Base-by-base conservation (phyloP, 2,113 vertebrate genomes). In the Pungitius pungitius region DNA sequence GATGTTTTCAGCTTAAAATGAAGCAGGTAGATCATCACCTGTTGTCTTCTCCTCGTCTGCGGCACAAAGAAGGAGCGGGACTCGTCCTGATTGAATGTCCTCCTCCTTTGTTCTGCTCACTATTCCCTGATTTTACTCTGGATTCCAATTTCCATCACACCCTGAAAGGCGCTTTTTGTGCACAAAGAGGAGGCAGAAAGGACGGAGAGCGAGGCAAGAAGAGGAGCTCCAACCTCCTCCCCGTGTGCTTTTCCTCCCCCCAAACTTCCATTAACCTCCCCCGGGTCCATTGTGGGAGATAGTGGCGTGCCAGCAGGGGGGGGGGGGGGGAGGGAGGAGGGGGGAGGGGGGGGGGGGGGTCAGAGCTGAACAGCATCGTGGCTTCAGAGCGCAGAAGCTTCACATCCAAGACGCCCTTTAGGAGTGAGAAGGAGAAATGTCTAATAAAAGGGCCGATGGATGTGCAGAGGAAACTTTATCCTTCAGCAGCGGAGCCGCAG, bases 81-180 rank as follows among this genome's bases (percentile, higher is more conserved):
- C 63, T 73, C 52, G 70, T 43, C 70, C 60, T 73, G 75, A 77
- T 78, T 78, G 73, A 63, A 78, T 30, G 75, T 37, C 57, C 70
- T 59, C 62, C 37, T 85, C 75, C 72, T 80, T 86, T 73, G 49
- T 52, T 88, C 45, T 8, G 3, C 30, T 13, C 70, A 58, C 77
- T 37, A 43, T 76, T 83, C 73, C 66, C 54, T 76, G 80, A 81
- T 85, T 90, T 77, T 60, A 62, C 75, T 76, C 77, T 22, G 51
- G 77, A 88, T 88, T 90, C 88, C 80, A 75, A 78, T 91, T 87
- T 86, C 71, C 75, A 69, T 65, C 87, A 76, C 82, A 85, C 83
- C 8, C 77, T 77, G 75, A 87, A 85, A 85, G 55, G 74, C 22
- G 13, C 22, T 27, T 56, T 88, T 87, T 88, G 78, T 86, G 67